These are phyloP conservation scores for Erethizon dorsatum DNA, from an alignment of 2,797 vertebrate genomes.

Conservation along the genomic window DNA sequence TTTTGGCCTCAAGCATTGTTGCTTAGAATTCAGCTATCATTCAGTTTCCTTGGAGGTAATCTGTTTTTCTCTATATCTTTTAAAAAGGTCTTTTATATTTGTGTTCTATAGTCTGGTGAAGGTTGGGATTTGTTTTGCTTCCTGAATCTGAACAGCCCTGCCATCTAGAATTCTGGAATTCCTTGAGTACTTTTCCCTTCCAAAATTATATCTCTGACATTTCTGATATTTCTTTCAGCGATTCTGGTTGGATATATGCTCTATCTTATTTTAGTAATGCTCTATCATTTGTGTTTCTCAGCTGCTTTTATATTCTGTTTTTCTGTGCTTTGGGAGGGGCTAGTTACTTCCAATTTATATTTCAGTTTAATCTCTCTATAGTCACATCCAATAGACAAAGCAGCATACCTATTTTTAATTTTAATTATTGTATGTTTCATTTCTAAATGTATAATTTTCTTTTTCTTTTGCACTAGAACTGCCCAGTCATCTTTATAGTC, in stretches of 20 bases:
- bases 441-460: not conserved
- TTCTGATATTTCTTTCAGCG: not conserved
- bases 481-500: not conserved
- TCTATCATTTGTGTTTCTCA: not conserved
- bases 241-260: not conserved
- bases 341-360: not conserved
- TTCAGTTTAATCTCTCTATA: not conserved
- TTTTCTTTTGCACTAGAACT: slow-evolving; percentile 1
- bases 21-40: slow-evolving; percentile 9
- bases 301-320: not conserved
- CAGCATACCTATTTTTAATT: not conserved
- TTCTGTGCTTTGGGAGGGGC: not conserved
- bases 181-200: not conserved
- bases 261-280: not conserved
- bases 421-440: not conserved
- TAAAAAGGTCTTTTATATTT: not conserved
- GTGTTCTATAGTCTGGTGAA: not conserved
- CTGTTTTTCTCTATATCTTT: not conserved
- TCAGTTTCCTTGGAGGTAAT: not conserved
- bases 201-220: not conserved
- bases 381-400: not conserved
- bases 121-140: not conserved
- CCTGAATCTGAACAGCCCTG: not conserved
- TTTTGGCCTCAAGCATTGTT: not conserved
- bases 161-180: not conserved